A percentile compares a stretch with the other conserved stretches of the same genome.
These are phyloP conservation scores for Drosophila pruinosa DNA, from an alignment of 1,140 invertebrate genomes.

Conservation along the genomic window DNA sequence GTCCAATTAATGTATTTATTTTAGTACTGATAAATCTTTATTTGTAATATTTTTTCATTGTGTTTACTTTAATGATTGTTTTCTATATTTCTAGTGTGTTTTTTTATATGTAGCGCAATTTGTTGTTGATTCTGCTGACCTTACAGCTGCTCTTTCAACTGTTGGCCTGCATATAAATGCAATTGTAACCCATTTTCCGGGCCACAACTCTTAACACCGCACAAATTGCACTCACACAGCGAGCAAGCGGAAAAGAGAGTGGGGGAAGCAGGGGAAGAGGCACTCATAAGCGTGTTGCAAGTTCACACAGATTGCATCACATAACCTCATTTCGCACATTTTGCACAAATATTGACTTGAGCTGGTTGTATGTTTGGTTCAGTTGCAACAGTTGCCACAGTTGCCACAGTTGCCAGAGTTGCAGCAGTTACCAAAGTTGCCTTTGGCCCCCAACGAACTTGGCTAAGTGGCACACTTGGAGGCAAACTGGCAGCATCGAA, in stretches of 20 bases:
- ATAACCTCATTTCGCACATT: constrained; percentile 39
- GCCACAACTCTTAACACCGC: constrained; percentile 7
- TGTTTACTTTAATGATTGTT: no score
- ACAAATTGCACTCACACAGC: constrained; percentile 29
- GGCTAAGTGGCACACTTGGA: constrained; percentile 65
- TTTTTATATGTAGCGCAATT: constrained; percentile 2
- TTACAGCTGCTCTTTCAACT: constrained; percentile 3
- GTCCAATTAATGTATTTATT: no score
- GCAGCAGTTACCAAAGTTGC: constrained; percentile 3
- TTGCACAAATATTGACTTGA: constrained; percentile 48
- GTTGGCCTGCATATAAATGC: constrained; percentile 34
- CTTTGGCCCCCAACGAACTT: constrained; percentile 36
- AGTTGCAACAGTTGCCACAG: constrained; percentile 1
- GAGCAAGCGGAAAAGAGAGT: neutral
- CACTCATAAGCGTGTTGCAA: constrained; percentile 32
- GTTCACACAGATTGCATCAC: constrained; percentile 54
- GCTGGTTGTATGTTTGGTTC: constrained; percentile 12
- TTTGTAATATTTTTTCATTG: no score
- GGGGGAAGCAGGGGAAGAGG: neutral
- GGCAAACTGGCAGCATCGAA: constrained; percentile 34
- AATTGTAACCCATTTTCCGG: constrained; percentile 22
- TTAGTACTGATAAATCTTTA: no score
- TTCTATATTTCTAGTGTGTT: no score
- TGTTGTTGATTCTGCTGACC: constrained; percentile 19
- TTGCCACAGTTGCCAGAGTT: neutral